Evolutionary conservation across 2,888 invertebrate species (phyloP), one percentile per base, ranked within the genome.

Genomic region (Lamproptera curius): DNA sequence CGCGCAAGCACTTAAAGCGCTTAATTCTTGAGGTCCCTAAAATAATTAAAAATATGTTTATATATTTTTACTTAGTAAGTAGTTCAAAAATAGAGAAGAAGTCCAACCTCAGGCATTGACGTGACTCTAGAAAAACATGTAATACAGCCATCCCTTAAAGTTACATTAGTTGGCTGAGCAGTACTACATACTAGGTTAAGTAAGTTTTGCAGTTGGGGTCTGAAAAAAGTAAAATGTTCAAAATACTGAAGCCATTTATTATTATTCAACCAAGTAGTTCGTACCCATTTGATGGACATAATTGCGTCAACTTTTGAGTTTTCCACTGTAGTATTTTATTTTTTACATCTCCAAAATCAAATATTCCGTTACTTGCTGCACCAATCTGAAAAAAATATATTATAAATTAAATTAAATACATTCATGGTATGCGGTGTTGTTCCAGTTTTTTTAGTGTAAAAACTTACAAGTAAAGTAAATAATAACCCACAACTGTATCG

Each of bases 181-280:
- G 90, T 90, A 59, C 90, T 91, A 67, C 92, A 92, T 52, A 91
- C 86, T 50, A 92, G 72, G 62, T 90, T 91, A 8, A 92, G 68
- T 44, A 92, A 73, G 58, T 90, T 91, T 50, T 86, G 86, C 31
- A 87, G 54, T 52, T 76, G 72, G 0, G 61, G 63, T 34, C 87
- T 87, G 59, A 14, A 73, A 73, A 23, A 28, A 50, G 48, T 42
- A 13, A 17, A 8, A 26, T 34, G n/a, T n/a, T n/a, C n/a, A 20
- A 20, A 20, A 20, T 20, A 20, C 3, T 20, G 20, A 6, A 20
- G 6, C 20, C 3, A 20, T n/a, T 5, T 20, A 20, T 5, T 20
- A 20, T n/a, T n/a, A n/a, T 20, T 20, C 20, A 20, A 20, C 20
- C 4, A 20, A 20, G 6, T 5, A 20, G 6, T 20, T 20, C 20